phyloP scores from a whole-genome alignment of 1,140 invertebrate species.

The Paralvinella palmiformis region DNA sequence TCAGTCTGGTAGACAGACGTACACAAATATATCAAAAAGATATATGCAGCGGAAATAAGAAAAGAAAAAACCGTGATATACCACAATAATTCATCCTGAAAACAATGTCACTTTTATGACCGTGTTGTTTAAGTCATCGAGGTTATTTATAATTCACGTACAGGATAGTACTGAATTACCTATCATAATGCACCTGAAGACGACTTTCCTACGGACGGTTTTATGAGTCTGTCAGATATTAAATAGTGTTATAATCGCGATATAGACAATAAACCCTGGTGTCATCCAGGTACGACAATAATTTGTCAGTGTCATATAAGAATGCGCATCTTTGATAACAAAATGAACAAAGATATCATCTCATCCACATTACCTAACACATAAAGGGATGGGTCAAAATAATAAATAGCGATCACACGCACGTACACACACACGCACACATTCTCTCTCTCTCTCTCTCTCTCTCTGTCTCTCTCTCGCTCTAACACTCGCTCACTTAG shows the following conservation, averaged over 20 bases:
- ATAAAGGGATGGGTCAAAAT: not conserved
- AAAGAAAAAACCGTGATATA: not conserved
- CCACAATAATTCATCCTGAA: not conserved
- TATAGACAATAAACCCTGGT: not conserved
- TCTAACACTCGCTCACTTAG: too few species aligned
- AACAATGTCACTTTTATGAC: not conserved
- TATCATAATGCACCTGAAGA: too few species aligned
- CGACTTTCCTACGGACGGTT: too few species aligned
- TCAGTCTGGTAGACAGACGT: too few species aligned
- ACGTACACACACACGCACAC: too few species aligned
- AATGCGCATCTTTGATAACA: not conserved
- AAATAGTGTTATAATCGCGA: not conserved
- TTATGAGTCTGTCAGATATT: not conserved
- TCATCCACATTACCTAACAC: not conserved
- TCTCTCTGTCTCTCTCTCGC: too few species aligned
- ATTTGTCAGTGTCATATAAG: not conserved
- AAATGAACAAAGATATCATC: not conserved
- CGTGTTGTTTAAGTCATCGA: not conserved
- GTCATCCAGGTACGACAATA: not conserved
- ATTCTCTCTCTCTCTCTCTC: too few species aligned
- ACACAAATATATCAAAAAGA: not conserved
- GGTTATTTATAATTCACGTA: not conserved
- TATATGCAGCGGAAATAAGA: not conserved
- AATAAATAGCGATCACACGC: constrained; percentile 3
- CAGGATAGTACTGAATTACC: too few species aligned